A percentile compares a stretch with the other conserved stretches of the same genome.
phyloP scores from a whole-genome alignment of 2,888 invertebrate species.

The Megalurothrips usitatus region DNA sequence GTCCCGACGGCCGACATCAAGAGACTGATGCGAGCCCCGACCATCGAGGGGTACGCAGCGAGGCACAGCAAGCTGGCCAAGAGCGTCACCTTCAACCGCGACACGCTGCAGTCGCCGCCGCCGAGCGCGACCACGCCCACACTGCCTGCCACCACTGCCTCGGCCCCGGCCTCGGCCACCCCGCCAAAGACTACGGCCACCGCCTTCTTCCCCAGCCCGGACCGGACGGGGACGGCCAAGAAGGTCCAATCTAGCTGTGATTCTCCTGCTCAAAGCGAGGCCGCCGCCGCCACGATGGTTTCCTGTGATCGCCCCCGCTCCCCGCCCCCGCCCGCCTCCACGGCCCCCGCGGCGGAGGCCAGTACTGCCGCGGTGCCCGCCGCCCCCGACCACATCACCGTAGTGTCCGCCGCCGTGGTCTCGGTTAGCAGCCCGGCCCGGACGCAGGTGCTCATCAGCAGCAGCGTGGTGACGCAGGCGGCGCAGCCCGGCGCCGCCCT shows the following conservation, averaged over 20 bases:
- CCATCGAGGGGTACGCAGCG: conserved; percentile 82
- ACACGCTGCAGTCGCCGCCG: conserved; percentile 78
- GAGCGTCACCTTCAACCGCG: conserved; percentile 82
- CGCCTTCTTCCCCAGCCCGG: conserved; percentile 11
- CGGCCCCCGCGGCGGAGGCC: background rate
- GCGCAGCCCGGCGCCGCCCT: background rate
- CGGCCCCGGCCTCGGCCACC: conserved; percentile 37
- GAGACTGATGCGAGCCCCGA: conserved; percentile 72
- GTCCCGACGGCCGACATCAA: conserved; percentile 52
- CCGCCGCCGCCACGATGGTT: background rate
- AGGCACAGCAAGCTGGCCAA: conserved; percentile 82
- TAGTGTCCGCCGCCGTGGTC: conserved; percentile 2
- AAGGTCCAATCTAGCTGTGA: conserved; percentile 5
- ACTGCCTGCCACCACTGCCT: conserved; percentile 43
- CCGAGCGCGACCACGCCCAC: conserved; percentile 37
- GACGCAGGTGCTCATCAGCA: conserved; percentile 18
- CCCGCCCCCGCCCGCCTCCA: background rate
- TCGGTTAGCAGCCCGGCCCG: conserved; percentile 9
- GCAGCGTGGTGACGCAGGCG: conserved; percentile 6
- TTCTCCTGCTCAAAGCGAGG: conserved; percentile 22
- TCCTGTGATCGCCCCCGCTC: background rate
- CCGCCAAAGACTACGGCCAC: background rate
- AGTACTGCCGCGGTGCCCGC: background rate
- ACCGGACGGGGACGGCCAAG: conserved; percentile 11
- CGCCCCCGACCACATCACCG: conserved; percentile 9